phyloP scores from a whole-genome alignment of 1,140 invertebrate genomes.

The Ganaspis sp. region DNA sequence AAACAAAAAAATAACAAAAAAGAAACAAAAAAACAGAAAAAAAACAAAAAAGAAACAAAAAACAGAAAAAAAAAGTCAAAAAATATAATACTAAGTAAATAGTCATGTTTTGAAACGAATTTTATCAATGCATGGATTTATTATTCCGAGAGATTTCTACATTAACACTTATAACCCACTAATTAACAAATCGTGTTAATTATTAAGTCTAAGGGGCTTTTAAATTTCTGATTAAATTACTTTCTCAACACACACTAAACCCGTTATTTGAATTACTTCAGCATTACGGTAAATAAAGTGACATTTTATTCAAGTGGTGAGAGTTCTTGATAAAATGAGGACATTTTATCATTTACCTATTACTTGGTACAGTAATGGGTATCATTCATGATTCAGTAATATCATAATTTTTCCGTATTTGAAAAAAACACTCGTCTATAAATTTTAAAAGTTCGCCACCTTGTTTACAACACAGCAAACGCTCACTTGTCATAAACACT shows the following conservation, averaged over 20 bases:
- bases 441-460: background rate
- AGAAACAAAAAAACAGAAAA: background rate
- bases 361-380: background rate
- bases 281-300: constrained; percentile 17
- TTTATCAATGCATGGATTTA: background rate
- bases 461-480: background rate
- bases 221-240: background rate
- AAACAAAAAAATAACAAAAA: background rate
- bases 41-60: background rate
- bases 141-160: background rate
- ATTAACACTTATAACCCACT: background rate
- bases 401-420: background rate
- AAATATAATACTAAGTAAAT: background rate
- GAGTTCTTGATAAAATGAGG: background rate
- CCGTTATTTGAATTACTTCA: constrained; percentile 4
- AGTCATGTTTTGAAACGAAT: background rate
- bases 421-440: background rate
- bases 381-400: too few relatives aligned
- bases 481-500: background rate
- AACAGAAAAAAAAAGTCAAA: background rate
- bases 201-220: constrained; percentile 4
- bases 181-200: background rate
- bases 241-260: constrained; percentile 4
- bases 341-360: background rate
- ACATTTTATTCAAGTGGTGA: constrained; percentile 4